Base-by-base conservation (phyloP, 2,888 invertebrate species). In the Dynastes hyllus region DNA sequence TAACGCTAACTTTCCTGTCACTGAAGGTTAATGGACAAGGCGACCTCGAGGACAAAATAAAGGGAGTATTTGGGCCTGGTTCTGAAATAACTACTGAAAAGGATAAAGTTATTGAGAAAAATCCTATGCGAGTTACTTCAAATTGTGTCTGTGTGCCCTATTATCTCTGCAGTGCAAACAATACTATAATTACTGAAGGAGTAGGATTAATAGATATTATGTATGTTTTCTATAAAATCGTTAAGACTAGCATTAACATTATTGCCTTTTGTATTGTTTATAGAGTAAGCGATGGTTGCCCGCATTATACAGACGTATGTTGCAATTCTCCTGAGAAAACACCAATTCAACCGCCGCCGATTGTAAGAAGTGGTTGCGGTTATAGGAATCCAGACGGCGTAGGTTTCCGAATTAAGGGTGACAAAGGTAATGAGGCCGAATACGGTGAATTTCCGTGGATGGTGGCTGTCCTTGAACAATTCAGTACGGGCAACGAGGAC, bases 381-480 rank as follows among this genome's bases (percentile, higher is more conserved):
- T 71, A 77, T 16, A 61, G 71, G 27, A 76, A 71, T 32, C 45
- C 77, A n/a, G 66, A 71, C 29, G 79, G 79, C 1, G 77, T 79
- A 13, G 79, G 77, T 53, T 71, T 79, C 51, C 65, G 95, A 53
- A 93, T 69, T 40, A 79, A 40, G 8, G 73, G 69, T 6, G 92
- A 91, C 0, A 91, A 91, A 4, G 87, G 90, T 83, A 91, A 94
- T 79, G 95, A 95, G 85, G 92, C 96, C 0, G 93, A 95, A 79
- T 95, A 94, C 84, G 96, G 94, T 0, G 96, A 96, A 89, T 96
- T 95, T 84, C 96, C 96, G 0, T 96, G 96, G 96, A 96, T 96
- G 88, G 92, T 94, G 0, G 96, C 95, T 0, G 86, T 96, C 16
- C 85, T 95, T 82, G 88, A 88, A 61, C 89, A 88, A 0, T 85